Percentiles rank a stretch among this genome's conserved stretches.
phyloP scores from a whole-genome alignment of 2,113 vertebrate genomes.

The Leptocoma aspasia region DNA sequence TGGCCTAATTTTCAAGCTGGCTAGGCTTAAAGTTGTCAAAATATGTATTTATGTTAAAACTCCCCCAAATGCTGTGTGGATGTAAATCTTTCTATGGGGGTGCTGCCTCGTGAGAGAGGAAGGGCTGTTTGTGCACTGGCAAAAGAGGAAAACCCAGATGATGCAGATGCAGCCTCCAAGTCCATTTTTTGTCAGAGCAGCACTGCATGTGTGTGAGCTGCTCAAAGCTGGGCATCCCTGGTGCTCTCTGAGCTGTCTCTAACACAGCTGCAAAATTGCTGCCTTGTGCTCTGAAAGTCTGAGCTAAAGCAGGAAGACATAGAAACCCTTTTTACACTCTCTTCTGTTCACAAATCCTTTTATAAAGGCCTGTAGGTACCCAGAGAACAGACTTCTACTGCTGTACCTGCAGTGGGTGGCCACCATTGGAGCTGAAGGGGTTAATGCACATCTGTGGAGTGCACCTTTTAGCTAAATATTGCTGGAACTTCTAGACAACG shows the following conservation, averaged over 20 bases:
- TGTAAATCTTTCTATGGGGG: not conserved
- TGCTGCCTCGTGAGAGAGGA: not conserved
- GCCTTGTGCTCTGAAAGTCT: not conserved
- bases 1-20: not conserved
- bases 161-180: not conserved
- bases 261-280: not conserved
- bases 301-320: not conserved
- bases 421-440: not conserved
- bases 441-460: not conserved
- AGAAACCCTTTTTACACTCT: not conserved
- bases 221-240: not conserved
- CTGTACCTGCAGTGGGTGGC: not conserved
- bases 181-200: not conserved
- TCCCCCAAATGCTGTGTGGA: not conserved
- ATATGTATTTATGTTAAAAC: not conserved
- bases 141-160: not conserved
- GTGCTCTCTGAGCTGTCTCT: not conserved
- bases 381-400: not conserved
- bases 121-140: not conserved
- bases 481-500: not conserved
- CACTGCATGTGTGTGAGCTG: not conserved
- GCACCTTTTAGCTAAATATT: not conserved
- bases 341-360: not conserved
- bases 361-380: not conserved
- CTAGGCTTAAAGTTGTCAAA: constrained; percentile 29